Evolutionary conservation across 2,113 vertebrate species (phyloP), one percentile per base, ranked within the genome.

Genomic region (Mastomys natalensis): DNA sequence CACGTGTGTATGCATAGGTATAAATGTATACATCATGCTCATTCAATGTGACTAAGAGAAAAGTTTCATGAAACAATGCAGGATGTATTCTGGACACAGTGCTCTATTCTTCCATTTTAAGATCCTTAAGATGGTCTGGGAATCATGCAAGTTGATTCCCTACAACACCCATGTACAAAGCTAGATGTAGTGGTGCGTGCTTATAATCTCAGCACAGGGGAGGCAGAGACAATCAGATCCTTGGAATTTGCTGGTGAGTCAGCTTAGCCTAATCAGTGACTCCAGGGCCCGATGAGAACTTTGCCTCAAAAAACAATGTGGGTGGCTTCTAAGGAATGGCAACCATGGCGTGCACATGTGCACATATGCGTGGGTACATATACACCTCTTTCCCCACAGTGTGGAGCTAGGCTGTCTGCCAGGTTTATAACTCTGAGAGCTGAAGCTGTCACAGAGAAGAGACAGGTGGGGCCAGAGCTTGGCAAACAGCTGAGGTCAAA

Each of bases 1-100:
- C 8, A 0, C 55, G 21, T 29, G 40, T 66, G 17, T 21, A 0
- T 51, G 1, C 26, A 11, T 5, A 15, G 34, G 31, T 48, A 8
- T 37, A 1, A 21, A 2, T 60, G 19, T 24, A 7, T 34, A 0
- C 3, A 7, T 40, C 24, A 2, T 12, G 29, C 22, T 82, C 11
- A 7, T 45, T 15, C 4, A 3, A 3, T 0, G 12, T 17, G 37
- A 55, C 9, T 13, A 58, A 77, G 45, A 68, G 40, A 15, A 31
- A 74, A 7, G 34, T 55, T 37, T 64, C 6, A 21, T 4, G 48
- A 88, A 84, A 22, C 21, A 78, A 1, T 3, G 90, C 24, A 34
- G 3, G 48, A 5, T 22, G 21, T 5, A 40, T 24, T 64, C 10
- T 37, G 62, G 76, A 29, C 24, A n/a, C n/a, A 51, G 17, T 45